Percentiles rank a stretch among this genome's conserved stretches.
phyloP scores from a whole-genome alignment of 2,888 invertebrate species.

The Achlya flavicornis region DNA sequence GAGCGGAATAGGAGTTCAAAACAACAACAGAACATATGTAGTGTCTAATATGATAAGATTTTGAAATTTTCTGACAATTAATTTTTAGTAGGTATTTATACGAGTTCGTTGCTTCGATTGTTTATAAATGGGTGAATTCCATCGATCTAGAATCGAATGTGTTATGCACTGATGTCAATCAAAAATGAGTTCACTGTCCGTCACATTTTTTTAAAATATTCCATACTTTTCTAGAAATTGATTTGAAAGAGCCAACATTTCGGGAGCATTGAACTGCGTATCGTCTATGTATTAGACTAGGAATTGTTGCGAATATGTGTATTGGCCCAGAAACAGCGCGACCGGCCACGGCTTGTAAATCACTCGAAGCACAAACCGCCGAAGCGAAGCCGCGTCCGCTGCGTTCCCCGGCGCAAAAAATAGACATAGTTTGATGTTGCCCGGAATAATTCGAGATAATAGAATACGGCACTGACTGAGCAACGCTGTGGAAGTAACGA shows the following conservation, averaged over 20 bases:
- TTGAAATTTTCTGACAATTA: too few relatives aligned
- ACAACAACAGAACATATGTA: too few relatives aligned
- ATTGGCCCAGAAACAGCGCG: slow-evolving; percentile 76
- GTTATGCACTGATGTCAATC: background rate
- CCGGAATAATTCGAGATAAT: slow-evolving; percentile 74
- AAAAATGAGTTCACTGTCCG: background rate
- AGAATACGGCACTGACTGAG: slow-evolving; percentile 65
- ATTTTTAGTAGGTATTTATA: too few relatives aligned
- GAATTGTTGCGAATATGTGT: slow-evolving; percentile 57
- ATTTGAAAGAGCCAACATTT: slow-evolving; percentile 20
- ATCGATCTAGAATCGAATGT: background rate
- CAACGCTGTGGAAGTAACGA: slow-evolving; percentile 60
- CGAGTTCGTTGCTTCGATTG: background rate
- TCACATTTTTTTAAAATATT: background rate
- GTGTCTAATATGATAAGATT: too few relatives aligned
- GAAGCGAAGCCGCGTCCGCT: slow-evolving; percentile 61
- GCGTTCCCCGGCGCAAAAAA: slow-evolving; percentile 71
- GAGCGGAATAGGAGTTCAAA: too few relatives aligned
- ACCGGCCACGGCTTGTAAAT: slow-evolving; percentile 67
- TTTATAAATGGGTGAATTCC: background rate
- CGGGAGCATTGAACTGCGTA: slow-evolving; percentile 66
- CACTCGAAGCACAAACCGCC: slow-evolving; percentile 67
- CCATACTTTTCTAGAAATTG: slow-evolving; percentile 8
- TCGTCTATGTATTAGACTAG: slow-evolving; percentile 36
- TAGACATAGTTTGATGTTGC: slow-evolving; percentile 76